A percentile compares a stretch with the other conserved stretches of the same genome.
These are phyloP conservation scores for Salminus brasiliensis DNA, from an alignment of 2,113 vertebrate species.

Conservation along the genomic window DNA sequence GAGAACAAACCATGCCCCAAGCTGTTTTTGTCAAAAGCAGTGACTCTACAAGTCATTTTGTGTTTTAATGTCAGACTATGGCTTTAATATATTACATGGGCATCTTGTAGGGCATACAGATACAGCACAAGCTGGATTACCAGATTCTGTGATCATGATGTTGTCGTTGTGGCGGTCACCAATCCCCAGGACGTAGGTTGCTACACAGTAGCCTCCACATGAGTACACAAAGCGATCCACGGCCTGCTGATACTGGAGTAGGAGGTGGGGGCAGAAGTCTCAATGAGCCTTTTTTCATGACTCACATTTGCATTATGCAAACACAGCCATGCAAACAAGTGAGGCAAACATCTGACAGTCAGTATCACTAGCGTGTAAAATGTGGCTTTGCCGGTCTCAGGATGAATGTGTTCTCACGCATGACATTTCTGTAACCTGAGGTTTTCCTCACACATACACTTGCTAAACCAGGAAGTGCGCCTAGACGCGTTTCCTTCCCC, in stretches of 20 bases:
- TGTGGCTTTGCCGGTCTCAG: background rate
- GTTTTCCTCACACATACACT: conserved; percentile 15
- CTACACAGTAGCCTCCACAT: conserved; percentile 96
- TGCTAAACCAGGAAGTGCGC: conserved; percentile 40
- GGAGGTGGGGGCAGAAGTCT: background rate
- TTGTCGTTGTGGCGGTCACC: conserved; percentile 99
- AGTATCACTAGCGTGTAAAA: background rate
- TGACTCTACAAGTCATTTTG: too few species aligned
- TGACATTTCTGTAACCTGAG: background rate
- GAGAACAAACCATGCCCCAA: too few species aligned
- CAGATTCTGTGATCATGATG: conserved; percentile 98
- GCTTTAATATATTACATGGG: too few species aligned
- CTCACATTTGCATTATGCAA: conserved; percentile 44
- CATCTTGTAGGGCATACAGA: too few species aligned
- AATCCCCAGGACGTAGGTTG: conserved; percentile 97
- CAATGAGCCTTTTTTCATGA: background rate
- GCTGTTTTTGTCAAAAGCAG: too few species aligned
- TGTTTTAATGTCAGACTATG: too few species aligned
- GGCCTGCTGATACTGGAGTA: conserved; percentile 87
- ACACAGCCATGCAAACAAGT: conserved; percentile 12
- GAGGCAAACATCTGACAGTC: conserved; percentile 9
- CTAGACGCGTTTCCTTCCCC: conserved; percentile 43
- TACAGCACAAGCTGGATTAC: conserved; percentile 77
- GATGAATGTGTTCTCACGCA: background rate
- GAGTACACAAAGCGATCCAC: conserved; percentile 95